Evolutionary conservation across 2,113 vertebrate species (phyloP).

Genomic region (Propithecus coquereli): DNA sequence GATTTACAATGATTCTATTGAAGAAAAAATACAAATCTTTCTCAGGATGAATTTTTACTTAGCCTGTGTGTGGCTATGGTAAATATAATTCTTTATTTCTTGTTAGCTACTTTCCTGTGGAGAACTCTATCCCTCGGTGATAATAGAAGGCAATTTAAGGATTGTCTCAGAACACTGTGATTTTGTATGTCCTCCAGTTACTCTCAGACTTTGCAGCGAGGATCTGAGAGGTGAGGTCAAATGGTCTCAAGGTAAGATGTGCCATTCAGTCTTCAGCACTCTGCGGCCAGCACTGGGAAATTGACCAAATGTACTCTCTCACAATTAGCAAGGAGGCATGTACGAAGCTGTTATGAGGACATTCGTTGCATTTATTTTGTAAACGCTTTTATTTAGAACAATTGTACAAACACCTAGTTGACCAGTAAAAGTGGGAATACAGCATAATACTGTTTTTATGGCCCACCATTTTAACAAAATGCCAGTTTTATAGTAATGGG

Average conservation of each 20-base stretch:
- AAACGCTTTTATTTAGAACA: background rate
- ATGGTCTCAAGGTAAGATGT: background rate
- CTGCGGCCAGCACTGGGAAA: background rate
- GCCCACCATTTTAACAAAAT: background rate
- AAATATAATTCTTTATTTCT: background rate
- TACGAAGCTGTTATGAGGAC: background rate
- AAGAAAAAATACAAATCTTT: background rate
- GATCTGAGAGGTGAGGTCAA: background rate
- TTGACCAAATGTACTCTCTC: background rate
- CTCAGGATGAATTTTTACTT: background rate
- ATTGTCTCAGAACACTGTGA: background rate
- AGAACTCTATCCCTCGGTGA: background rate
- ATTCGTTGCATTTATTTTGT: background rate
- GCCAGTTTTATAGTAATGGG: too few species aligned
- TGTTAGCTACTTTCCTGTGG: background rate
- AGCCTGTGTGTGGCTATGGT: background rate
- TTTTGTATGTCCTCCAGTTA: background rate
- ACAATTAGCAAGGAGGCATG: background rate
- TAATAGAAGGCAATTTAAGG: background rate
- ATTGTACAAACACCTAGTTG: background rate
- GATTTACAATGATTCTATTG: background rate
- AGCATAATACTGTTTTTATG: background rate
- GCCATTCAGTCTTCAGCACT: background rate
- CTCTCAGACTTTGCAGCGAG: background rate
- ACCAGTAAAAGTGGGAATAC: background rate